phyloP scores from a whole-genome alignment of 2,797 vertebrate genomes.

The Arrhamphus sclerolepis region DNA sequence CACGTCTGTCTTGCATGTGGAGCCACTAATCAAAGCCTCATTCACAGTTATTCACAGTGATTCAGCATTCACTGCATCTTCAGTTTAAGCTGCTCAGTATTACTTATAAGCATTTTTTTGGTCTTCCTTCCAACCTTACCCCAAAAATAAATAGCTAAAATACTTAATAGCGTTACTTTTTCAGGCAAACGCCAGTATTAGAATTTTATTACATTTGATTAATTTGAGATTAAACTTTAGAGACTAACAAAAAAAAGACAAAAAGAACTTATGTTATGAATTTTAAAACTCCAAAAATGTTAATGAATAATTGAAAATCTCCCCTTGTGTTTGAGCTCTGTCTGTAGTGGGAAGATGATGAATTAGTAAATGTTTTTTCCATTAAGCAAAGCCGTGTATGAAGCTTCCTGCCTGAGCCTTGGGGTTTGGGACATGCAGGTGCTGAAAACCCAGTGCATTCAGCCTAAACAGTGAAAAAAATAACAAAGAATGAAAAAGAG shows the following conservation, averaged over 20 bases:
- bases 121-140: too few species aligned
- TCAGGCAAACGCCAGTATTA: neutral
- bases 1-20: slow-evolving; percentile 25
- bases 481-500: slow-evolving; percentile 26
- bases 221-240: too few species aligned
- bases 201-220: too few species aligned
- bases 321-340: neutral
- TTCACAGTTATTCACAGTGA: slow-evolving; percentile 15
- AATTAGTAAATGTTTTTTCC: slow-evolving; percentile 46
- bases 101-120: slow-evolving; percentile 30
- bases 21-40: slow-evolving; percentile 38
- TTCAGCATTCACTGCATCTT: too few species aligned
- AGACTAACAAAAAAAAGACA: neutral
- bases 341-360: slow-evolving; percentile 16
- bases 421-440: slow-evolving; percentile 18
- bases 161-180: neutral
- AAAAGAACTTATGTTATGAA: neutral
- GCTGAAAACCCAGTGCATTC: slow-evolving; percentile 1
- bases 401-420: neutral
- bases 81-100: slow-evolving; percentile 56
- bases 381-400: neutral
- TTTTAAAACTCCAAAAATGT: slow-evolving; percentile 14
- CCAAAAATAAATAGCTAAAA: slow-evolving; percentile 46
- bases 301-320: slow-evolving; percentile 8
- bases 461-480: slow-evolving; percentile 16